A percentile compares a stretch with the other conserved stretches of the same genome.
These are phyloP conservation scores for Enteromius paludinosus DNA, from an alignment of 2,797 vertebrate species.

Conservation along the genomic window DNA sequence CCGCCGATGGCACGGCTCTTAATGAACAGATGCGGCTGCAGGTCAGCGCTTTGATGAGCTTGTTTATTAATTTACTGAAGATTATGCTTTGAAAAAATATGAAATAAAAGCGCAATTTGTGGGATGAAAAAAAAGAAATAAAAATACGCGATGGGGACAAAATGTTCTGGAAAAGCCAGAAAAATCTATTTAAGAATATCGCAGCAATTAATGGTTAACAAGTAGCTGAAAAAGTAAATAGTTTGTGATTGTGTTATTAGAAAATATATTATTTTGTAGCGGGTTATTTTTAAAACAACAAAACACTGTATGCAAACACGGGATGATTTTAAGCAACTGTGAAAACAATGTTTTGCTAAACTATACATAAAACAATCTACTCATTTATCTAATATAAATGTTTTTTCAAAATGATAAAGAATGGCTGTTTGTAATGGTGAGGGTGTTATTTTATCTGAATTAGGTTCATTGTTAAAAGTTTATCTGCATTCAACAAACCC, in stretches of 20 bases:
- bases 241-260: neutral
- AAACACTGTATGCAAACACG: neutral
- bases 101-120: neutral
- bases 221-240: neutral
- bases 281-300: neutral
- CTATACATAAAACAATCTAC: neutral
- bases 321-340: neutral
- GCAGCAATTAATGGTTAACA: neutral
- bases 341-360: neutral
- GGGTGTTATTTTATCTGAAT: neutral
- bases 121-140: too few relatives aligned
- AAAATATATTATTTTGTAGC: neutral
- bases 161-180: neutral
- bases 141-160: too few relatives aligned
- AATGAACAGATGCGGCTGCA: slow-evolving; percentile 21
- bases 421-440: neutral
- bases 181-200: neutral
- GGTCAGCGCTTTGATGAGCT: neutral
- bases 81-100: neutral
- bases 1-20: slow-evolving; percentile 10
- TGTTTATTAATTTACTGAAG: neutral
- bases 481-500: neutral
- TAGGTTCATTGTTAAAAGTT: neutral
- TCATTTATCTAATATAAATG: neutral
- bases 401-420: neutral